Evolutionary conservation across 2,113 vertebrate genomes (phyloP).

Genomic region (Gallinago undulata): DNA sequence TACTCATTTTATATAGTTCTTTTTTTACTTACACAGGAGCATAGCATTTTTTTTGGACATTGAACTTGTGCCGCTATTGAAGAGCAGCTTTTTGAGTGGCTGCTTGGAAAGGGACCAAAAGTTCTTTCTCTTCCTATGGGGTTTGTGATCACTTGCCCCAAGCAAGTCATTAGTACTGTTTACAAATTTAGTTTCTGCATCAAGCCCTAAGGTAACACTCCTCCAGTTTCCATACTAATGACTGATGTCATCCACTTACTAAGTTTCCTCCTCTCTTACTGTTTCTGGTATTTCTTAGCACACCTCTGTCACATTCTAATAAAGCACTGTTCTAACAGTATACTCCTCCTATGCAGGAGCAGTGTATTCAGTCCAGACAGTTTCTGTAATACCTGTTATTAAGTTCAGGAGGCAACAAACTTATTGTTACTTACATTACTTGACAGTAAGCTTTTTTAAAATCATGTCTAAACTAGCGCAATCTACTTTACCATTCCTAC

Average conservation of each 20-base stretch:
- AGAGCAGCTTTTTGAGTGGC: not conserved
- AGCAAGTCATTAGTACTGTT: not conserved
- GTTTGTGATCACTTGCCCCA: not conserved
- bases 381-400: not conserved
- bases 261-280: not conserved
- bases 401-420: not conserved
- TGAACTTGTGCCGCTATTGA: not conserved
- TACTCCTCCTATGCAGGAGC: not conserved
- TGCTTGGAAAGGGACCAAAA: not conserved
- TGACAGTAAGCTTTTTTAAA: not conserved
- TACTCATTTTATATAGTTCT: not conserved
- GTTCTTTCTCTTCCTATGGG: not conserved
- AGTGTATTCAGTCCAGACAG: not conserved
- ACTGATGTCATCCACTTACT: accelerated
- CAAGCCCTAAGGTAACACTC: not conserved
- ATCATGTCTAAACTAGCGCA: not conserved
- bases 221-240: not conserved
- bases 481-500: not conserved
- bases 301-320: not conserved
- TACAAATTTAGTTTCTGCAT: not conserved
- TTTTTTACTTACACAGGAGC: not conserved
- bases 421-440: not conserved
- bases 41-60: not conserved
- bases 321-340: not conserved
- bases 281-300: not conserved